Evolutionary conservation across 2,797 vertebrate genomes (phyloP).

Genomic region (Menidia menidia): DNA sequence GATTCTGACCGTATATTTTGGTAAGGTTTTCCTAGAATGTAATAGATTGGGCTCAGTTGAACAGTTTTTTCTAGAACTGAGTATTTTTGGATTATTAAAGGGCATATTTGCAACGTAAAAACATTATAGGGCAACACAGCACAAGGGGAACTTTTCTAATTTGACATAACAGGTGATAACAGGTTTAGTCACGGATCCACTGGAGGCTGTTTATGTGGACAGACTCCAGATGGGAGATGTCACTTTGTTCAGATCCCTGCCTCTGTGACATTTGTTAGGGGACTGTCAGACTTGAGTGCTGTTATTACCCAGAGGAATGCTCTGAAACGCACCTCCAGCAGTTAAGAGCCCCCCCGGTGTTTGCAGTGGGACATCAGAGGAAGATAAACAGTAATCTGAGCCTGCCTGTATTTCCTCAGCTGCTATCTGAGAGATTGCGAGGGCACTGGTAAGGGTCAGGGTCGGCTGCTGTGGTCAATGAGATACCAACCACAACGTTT

Average conservation of each 20-base stretch:
- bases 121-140: no score
- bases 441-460: conserved; percentile 47
- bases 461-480: conserved; percentile 25
- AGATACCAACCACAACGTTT: conserved; percentile 28
- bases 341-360: conserved; percentile 11
- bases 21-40: no score
- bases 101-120: no score
- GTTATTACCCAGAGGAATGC: conserved; percentile 48
- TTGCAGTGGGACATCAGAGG: conserved; percentile 47
- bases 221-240: not conserved
- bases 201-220: not conserved
- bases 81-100: no score
- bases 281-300: conserved; percentile 10
- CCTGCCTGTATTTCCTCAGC: conserved; percentile 66
- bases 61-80: no score
- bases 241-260: not conserved
- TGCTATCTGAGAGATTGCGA: conserved; percentile 37
- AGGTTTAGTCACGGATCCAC: not conserved
- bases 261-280: conserved; percentile 12
- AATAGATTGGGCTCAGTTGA: no score
- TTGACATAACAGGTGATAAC: no score
- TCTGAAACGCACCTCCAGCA: conserved; percentile 22
- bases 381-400: conserved; percentile 53
- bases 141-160: no score
- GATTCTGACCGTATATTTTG: no score